Evolutionary conservation across 2,113 vertebrate species (phyloP), one percentile per base, ranked within the genome.

Genomic region (Arothron firmamentum): DNA sequence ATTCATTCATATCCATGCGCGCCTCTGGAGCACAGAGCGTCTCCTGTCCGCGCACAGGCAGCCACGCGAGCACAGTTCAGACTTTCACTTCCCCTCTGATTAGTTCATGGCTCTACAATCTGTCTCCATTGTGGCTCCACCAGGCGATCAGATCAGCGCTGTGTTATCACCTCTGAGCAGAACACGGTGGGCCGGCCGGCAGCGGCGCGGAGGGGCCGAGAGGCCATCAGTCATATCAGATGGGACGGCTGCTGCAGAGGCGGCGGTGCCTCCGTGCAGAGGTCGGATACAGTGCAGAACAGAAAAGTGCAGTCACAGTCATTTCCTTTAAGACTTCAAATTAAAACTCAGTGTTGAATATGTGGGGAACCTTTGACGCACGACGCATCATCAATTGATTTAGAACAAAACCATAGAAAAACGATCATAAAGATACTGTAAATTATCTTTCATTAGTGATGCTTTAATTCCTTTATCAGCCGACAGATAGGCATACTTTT

Each of bases 31-130:
- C 34, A 38, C 34, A 38, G 34, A 38, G 34, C 34, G 34, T 2
- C 34, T 38, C 9, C 34, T 38, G 34, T 38, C 34, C 34, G 34
- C 34, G 34, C 21, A 52, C 51, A 52, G 14, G 18, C 52, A 9
- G 18, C 49, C 50, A 1, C 31, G 25, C 28, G 3, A 17, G 5
- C 43, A 4, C 17, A 25, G 49, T 57, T 63, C 65, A 55, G 41
- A 23, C 67, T 63, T 56, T 60, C 61, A 21, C 50, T 62, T 67
- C 21, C 46, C 55, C 55, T 66, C 62, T 70, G 55, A 64, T 70
- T 48, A 70, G 63, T 66, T 71, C 56, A 63, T 10, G 34, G 31
- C 8, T 6, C 58, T 20, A 17, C 10, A 47, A 25, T 68, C 49
- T 62, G 15, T 43, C 54, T 34, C 57, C 2, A 0, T 52, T 14